Evolutionary conservation across 2,888 invertebrate genomes (phyloP).

Genomic region (Dryocosmus kuriphilus): DNA sequence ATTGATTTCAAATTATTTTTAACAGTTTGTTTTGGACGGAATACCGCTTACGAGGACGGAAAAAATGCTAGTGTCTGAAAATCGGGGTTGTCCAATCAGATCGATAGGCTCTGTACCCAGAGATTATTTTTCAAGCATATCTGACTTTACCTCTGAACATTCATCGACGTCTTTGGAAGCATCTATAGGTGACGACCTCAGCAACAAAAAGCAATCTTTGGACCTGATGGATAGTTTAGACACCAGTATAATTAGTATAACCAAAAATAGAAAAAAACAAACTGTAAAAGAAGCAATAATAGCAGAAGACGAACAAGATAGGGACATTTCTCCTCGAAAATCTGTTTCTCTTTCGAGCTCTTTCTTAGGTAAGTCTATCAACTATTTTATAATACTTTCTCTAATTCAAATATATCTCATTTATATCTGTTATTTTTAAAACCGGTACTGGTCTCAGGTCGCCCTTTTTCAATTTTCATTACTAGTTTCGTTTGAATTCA

Average conservation of each 20-base stretch:
- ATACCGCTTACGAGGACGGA: slow-evolving; percentile 79
- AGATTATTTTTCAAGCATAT: slow-evolving; percentile 50
- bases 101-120: slow-evolving; percentile 57
- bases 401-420: too few relatives aligned
- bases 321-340: slow-evolving; percentile 65
- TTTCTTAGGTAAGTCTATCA: slow-evolving; percentile 60
- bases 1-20: slow-evolving; percentile 19
- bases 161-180: slow-evolving; percentile 49
- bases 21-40: slow-evolving; percentile 80
- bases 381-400: too few relatives aligned
- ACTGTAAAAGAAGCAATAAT: slow-evolving; percentile 77
- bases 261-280: slow-evolving; percentile 64
- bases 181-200: slow-evolving; percentile 12
- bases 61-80: slow-evolving; percentile 75
- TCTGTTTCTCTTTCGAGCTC: slow-evolving; percentile 64
- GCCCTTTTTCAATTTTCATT: too few relatives aligned
- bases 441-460: too few relatives aligned
- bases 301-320: slow-evolving; percentile 76
- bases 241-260: slow-evolving; percentile 44
- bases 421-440: background rate
- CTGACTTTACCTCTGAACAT: slow-evolving; percentile 48
- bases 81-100: slow-evolving; percentile 64
- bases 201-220: slow-evolving; percentile 45
- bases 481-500: too few relatives aligned
- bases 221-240: slow-evolving; percentile 56